Base-by-base conservation (phyloP, 2,113 vertebrate species). In the Oxygymnocypris stewartii region DNA sequence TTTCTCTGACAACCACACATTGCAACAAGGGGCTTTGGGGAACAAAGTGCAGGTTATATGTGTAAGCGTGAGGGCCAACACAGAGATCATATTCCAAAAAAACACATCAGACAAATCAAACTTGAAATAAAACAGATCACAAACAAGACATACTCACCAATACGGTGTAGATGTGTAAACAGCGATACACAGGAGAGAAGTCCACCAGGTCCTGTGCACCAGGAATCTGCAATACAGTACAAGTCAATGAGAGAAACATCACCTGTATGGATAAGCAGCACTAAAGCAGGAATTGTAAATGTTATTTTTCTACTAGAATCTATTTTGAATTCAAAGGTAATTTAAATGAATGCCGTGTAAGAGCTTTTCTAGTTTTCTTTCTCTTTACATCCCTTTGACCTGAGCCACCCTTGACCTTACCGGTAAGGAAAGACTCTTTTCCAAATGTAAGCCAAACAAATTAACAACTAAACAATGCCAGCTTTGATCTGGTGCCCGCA, bases 131-230 rank as follows among this genome's bases (percentile, higher is more conserved):
- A 31, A 81, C 1, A n/a, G 31, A n/a, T 18, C 0, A 3, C 10
- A 57, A 49, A 16, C 23, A 12, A 77, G 10, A n/a, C 16, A 18
- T 44, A 88, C 96, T 96, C 54, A 97, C 96, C 96, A 96, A 91
- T 2, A 97, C 96, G 0, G 97, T 97, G 92, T 99, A 98, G 91
- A 99, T 99, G 84, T 99, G 98, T 28, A 99, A 94, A 92, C 98
- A 99, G 28, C 97, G 94, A 90, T 99, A 99, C 9, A 99, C 98
- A 0, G 98, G 98, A 1, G 98, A 99, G 92, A 99, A 99, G 88
- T 99, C 98, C 91, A 99, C 98, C 93, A 99, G 87, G 78, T 99
- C 98, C 82, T 99, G 98, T 57, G 98, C 97, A 23, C 97, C 97
- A 0, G 96, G 96, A 11, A 98, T 95, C 98, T 99, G 76, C 10